These are phyloP conservation scores for Tetrapedia diversipes DNA, from an alignment of 2,888 invertebrate species.

Conservation along the genomic window DNA sequence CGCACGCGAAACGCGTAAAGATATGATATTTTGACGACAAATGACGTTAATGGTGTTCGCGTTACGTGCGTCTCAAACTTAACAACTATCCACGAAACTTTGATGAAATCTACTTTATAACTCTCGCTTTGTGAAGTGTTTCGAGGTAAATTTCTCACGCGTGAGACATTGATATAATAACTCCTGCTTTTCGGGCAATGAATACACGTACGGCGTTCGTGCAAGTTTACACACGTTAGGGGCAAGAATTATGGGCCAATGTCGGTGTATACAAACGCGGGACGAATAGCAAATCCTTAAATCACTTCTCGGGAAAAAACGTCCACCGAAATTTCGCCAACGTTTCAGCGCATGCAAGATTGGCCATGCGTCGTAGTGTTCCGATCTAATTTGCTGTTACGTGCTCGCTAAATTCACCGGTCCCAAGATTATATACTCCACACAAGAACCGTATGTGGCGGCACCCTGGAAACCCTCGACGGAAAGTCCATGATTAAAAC, in stretches of 20 bases:
- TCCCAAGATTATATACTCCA: too few species aligned
- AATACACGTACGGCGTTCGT: conserved; percentile 21
- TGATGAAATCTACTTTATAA: conserved; percentile 54
- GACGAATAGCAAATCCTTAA: conserved; percentile 8
- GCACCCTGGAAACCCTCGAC: too few species aligned
- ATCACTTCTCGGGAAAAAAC: background rate
- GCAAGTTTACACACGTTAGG: conserved; percentile 9
- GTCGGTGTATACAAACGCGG: conserved; percentile 23
- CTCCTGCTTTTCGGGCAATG: conserved; percentile 37
- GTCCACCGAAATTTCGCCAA: background rate
- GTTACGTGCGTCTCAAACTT: conserved; percentile 37
- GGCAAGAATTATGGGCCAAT: conserved; percentile 23
- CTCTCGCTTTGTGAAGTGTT: conserved; percentile 43
- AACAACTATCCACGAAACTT: conserved; percentile 46
- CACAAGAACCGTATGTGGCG: too few species aligned
- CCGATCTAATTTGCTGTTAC: background rate
- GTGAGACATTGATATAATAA: conserved; percentile 35
- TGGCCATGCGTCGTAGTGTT: too few species aligned
- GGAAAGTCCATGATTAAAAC: too few species aligned
- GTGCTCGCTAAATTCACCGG: background rate
- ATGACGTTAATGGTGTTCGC: conserved; percentile 28
- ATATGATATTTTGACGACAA: conserved; percentile 45
- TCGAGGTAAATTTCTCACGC: conserved; percentile 39
- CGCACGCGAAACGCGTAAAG: conserved; percentile 31
- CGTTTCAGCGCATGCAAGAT: background rate